Evolutionary conservation across 2,113 vertebrate genomes (phyloP).

Genomic region (Neodontobutis hainanensis): DNA sequence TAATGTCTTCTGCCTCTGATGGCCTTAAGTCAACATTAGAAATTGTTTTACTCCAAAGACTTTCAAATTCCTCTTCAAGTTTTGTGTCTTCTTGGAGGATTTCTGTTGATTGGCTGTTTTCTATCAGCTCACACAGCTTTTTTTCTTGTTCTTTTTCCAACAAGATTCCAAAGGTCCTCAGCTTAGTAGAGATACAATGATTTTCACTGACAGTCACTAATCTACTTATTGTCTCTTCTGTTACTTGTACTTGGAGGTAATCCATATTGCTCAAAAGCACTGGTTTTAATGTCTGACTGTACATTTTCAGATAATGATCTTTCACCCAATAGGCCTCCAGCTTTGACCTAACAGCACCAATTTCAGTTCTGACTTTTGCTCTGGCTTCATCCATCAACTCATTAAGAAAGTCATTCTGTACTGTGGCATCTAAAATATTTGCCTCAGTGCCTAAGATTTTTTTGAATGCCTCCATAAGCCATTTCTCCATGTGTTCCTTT

Average conservation of each 20-base stretch:
- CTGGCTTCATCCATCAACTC: conserved; percentile 57
- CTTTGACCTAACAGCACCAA: conserved; percentile 48
- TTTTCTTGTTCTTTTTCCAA: conserved; percentile 63
- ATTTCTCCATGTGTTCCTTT: conserved; percentile 61
- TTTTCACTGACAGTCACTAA: conserved; percentile 51
- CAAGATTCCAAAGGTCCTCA: conserved; percentile 56
- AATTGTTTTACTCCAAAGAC: conserved; percentile 66
- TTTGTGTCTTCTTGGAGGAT: conserved; percentile 47
- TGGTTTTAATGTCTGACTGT: conserved; percentile 57
- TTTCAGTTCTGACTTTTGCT: conserved; percentile 53
- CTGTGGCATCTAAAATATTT: conserved; percentile 8
- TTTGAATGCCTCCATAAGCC: conserved; percentile 55
- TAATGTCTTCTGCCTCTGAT: conserved; percentile 66
- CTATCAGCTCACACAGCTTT: conserved; percentile 56
- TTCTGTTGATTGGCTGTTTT: conserved; percentile 57
- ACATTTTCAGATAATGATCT: conserved; percentile 48
- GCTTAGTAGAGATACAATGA: conserved; percentile 58
- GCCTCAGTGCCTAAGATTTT: conserved; percentile 57
- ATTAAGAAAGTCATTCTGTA: conserved; percentile 38
- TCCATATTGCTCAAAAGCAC: conserved; percentile 59
- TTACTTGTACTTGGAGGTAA: conserved; percentile 52
- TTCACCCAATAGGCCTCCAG: conserved; percentile 58
- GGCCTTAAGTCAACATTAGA: conserved; percentile 60
- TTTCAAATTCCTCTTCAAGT: conserved; percentile 74
- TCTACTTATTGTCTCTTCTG: conserved; percentile 38